Conservation (phyloP, 2,888 invertebrate genomes). For the Acleris holmiana region DNA sequence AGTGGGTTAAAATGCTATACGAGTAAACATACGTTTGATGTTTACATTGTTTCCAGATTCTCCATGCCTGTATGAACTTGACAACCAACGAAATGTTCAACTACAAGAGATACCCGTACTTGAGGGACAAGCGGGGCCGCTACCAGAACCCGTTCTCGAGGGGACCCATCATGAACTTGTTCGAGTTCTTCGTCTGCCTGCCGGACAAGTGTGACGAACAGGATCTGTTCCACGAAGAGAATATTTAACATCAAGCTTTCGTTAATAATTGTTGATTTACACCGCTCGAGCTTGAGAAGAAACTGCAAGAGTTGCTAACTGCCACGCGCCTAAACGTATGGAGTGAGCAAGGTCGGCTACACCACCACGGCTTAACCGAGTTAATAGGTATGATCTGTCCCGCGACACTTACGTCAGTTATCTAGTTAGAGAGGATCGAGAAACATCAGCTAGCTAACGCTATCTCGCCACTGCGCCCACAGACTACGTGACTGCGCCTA, state of each 20-base stretch:
- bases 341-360: too few species aligned
- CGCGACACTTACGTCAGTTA: too few species aligned
- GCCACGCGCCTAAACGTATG: too few species aligned
- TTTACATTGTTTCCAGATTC: constrained; percentile 85
- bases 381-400: too few species aligned
- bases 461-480: too few species aligned
- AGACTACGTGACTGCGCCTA: too few species aligned
- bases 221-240: constrained; percentile 88
- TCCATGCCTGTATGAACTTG: constrained; percentile 96
- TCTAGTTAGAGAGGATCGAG: too few species aligned
- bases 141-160: constrained; percentile 97
- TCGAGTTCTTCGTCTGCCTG: constrained; percentile 95
- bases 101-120: constrained; percentile 94
- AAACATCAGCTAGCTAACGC: too few species aligned
- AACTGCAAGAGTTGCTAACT: not conserved
- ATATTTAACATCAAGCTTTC: constrained; percentile 62
- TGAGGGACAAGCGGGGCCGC: constrained; percentile 93
- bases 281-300: constrained; percentile 1
- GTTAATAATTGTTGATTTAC: not conserved
- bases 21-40: too few species aligned
- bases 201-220: constrained; percentile 92
- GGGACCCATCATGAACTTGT: constrained; percentile 92
- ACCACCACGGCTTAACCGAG: too few species aligned
- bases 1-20: too few species aligned
- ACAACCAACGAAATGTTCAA: constrained; percentile 98